Evolutionary conservation across 2,797 vertebrate genomes (phyloP), one percentile per base, ranked within the genome.

Genomic region (Propithecus deckenii): DNA sequence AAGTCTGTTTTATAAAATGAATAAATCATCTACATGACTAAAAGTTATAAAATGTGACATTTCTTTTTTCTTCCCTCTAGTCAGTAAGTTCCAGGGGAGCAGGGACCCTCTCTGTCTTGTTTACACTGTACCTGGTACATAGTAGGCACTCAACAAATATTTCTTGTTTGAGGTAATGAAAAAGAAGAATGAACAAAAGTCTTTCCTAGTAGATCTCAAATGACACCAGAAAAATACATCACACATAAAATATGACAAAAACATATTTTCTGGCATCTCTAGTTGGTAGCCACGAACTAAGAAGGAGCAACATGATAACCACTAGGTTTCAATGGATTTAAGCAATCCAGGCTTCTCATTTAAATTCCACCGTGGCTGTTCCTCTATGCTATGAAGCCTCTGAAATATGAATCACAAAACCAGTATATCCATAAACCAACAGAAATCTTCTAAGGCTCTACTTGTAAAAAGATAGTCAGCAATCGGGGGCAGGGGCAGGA

Each of bases 1-100:
- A 90, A 94, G n/a, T 97, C 86, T 89, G 74, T 96, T 98, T 98
- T 67, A 80, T 88, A 93, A 97, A 97, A 78, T 41, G 52, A 98
- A 97, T 25, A 95, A 97, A 97, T 86, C 30, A 95, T 89, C 23
- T 38, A 89, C 74, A 83, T 97, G 94, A 69, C 7, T 93, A 95
- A 52, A 96, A 96, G 94, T 92, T 17, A 43, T 71, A 86, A 91
- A 89, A 78, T 2, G 50, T 91, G 79, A 90, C 38, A 50, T 79
- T 96, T 96, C 69, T 78, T 5, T 63, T 78, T 59, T 86, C 25
- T 80, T 7, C 2, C 12, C 4, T 43, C 72, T 22, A 79, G 7
- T 32, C 12, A 23, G n/a, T 74, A 20, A 25, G 11, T 61, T 91
- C 12, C 12, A 78, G 46, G 55, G 94, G 14, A 89, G 8, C 23